Evolutionary conservation across 2,113 vertebrate genomes (phyloP).

Genomic region (Sciurus niger): DNA sequence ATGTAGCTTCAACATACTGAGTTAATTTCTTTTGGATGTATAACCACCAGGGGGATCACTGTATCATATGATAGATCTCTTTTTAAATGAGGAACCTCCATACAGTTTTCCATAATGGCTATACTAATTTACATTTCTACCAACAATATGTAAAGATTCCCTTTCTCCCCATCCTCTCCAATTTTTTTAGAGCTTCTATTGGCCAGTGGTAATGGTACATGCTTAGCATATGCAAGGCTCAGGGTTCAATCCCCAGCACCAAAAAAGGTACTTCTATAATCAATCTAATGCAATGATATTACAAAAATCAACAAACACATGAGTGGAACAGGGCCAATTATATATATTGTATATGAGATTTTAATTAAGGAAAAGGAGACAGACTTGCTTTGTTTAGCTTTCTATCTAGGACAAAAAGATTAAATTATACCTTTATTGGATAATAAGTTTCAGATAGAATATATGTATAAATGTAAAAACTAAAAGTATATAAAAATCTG

Average conservation of each 20-base stretch:
- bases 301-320: neutral
- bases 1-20: neutral
- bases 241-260: neutral
- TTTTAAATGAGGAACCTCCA: neutral
- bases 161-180: neutral
- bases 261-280: neutral
- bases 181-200: neutral
- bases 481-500: constrained; percentile 16
- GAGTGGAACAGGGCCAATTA: neutral
- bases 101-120: neutral
- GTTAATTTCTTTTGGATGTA: neutral
- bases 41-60: neutral
- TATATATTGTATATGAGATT: neutral
- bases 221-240: too few relatives aligned
- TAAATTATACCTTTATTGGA: neutral
- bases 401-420: neutral
- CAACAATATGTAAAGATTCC: neutral
- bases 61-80: neutral
- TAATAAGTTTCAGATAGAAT: constrained; percentile 30
- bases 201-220: neutral
- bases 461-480: constrained; percentile 43
- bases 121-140: neutral
- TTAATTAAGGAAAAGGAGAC: neutral
- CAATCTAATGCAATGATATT: neutral
- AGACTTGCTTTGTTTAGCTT: neutral